Base-by-base conservation (phyloP, 2,113 vertebrate genomes). In the Chrysemys picta region DNA sequence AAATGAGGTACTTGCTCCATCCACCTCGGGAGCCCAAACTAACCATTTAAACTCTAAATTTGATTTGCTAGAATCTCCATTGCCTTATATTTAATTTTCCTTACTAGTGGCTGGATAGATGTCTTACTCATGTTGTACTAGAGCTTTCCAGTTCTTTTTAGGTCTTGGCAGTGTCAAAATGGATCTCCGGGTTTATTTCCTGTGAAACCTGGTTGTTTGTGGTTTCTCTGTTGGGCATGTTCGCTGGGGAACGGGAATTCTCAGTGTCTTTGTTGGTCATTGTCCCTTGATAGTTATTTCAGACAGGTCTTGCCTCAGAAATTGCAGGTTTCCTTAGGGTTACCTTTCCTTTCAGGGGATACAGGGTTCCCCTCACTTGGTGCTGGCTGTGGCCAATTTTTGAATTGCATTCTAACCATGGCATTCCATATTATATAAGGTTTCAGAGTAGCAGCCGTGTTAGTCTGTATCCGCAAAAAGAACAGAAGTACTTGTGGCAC, bases 211-310 rank as follows among this genome's bases (percentile, higher is more conserved):
- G 16, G 87, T 57, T 5, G 65, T 87, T 79, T 19, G 5, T 59
- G 14, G 25, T 69, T 69, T 94, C 24, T 47, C 31, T 78, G 29
- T 86, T 22, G 83, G 47, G 31, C 3, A 38, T 87, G 54, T 81
- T 85, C 76, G 8, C 3, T 16, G 10, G 10, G 16, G 2, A 0
- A 2, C 8, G 9, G 21, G 3, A 0, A 2, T 0, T 19, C 14
- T 47, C 6, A 5, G 22, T 53, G 35, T 81, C 35, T n/a, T 81
- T 81, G 6, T 81, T 54, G 50, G 35, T 80, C 21, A 13, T 53
- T n/a, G 31, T 80, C 17, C 45, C 27, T 45, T 1, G 45, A 16
- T 47, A 47, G 25, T 57, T 57, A 57, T 10, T 25, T 22, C 76
- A 29, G 45, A 47, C 19, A 49, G 12, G 47, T 47, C 16, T 45